phyloP scores from a whole-genome alignment of 2,888 invertebrate genomes.

The Thyatira batis region DNA sequence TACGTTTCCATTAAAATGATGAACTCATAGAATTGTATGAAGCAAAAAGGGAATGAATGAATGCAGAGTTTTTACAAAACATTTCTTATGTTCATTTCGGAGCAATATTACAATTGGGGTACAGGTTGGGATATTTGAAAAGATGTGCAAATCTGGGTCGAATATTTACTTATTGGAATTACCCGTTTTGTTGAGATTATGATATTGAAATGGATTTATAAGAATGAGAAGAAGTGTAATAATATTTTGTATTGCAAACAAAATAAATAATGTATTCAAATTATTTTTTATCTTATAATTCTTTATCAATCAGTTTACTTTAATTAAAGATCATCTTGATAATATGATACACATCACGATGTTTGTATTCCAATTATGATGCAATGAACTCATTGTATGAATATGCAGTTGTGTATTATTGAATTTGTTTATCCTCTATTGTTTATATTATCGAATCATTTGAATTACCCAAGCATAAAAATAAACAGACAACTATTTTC shows the following conservation, averaged over 20 bases:
- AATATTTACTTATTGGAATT: too few species aligned
- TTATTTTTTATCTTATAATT: neutral
- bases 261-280: neutral
- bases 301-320: neutral
- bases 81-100: too few species aligned
- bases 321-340: neutral
- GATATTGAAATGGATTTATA: too few species aligned
- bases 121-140: too few species aligned
- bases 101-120: too few species aligned
- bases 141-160: too few species aligned
- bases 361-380: neutral
- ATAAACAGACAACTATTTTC: neutral
- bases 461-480: neutral
- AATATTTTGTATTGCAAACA: too few species aligned
- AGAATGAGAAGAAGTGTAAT: too few species aligned
- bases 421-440: neutral
- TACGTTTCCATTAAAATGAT: neutral
- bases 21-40: neutral
- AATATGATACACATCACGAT: neutral
- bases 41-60: too few species aligned
- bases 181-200: too few species aligned
- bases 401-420: neutral
- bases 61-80: neutral
- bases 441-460: neutral
- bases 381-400: neutral